Evolutionary conservation across 2,888 invertebrate species (phyloP), one percentile per base, ranked within the genome.

Genomic region (Drosophila algonquin): DNA sequence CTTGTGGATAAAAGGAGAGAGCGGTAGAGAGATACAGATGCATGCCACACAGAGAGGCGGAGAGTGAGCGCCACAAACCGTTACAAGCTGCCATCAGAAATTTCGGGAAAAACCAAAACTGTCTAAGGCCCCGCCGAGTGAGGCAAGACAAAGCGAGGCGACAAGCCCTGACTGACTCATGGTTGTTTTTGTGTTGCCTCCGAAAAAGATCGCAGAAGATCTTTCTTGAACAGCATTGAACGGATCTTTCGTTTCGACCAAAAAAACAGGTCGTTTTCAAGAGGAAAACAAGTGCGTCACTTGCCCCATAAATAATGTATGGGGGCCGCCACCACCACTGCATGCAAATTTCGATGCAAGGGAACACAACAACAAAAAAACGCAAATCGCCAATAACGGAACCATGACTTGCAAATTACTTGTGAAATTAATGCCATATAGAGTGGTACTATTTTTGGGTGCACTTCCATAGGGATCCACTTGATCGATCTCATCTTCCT

Each of bases 361-460:
- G 27, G 16, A 55, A 5, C 5, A 24, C 24, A 24, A 4, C 2
- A 21, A 21, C 21, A 24, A 45, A 18, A 50, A 60, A 63, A 50
- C 40, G 59, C 63, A 50, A 53, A 63, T 51, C 10, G 47, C 30
- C 40, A 54, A 48, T 53, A 69, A 58, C 69, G 53, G 57, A 50
- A 58, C 69, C n/a, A 44, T 54, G 48, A 62, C 63, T 67, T 67
- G 69, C 68, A 69, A 52, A 58, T 48, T 14, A 45, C 32, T 54
- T 18, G 18, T 44, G 44, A 56, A 64, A 30, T 46, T 46, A 14
- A 53, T 27, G 30, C 27, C 21, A 40, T 16, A 27, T 59, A 53
- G 45, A 40, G 40, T n/a, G n/a, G n/a, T 40, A 40, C 71, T 51
- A 63, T 55, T 52, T 52, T 80, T 76, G 76, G 79, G 76, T 76